These are phyloP conservation scores for Panurus biarmicus DNA, from an alignment of 2,113 vertebrate genomes.

Conservation along the genomic window DNA sequence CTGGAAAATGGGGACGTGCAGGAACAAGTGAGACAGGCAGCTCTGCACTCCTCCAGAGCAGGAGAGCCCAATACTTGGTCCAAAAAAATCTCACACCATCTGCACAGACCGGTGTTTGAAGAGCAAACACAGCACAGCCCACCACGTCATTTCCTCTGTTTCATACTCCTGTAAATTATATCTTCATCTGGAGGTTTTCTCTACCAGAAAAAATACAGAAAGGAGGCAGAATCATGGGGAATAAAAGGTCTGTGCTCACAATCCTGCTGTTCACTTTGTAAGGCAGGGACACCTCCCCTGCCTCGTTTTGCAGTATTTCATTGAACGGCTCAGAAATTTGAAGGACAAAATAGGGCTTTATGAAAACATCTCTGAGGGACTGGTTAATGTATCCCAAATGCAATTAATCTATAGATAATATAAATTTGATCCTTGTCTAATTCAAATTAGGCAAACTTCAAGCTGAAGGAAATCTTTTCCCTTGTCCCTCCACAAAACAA, in stretches of 20 bases:
- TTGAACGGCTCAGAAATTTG: neutral
- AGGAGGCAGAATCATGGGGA: neutral
- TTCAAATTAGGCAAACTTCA: neutral
- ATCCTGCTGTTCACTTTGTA: neutral
- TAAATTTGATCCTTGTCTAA: neutral
- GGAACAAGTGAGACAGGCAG: neutral
- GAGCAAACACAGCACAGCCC: neutral
- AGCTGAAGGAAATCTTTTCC: neutral
- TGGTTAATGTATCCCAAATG: neutral
- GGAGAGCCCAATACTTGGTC: neutral
- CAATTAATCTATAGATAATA: neutral
- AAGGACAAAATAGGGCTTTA: neutral
- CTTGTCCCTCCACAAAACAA: neutral
- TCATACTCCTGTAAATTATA: neutral
- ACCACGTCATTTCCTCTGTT: rapidly evolving
- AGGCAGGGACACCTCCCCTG: neutral
- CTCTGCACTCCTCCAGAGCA: neutral
- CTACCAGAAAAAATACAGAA: neutral
- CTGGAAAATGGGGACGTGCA: neutral
- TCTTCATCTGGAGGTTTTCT: neutral
- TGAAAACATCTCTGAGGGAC: neutral
- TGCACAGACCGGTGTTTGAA: neutral
- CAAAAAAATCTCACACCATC: neutral
- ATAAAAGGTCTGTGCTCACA: neutral
- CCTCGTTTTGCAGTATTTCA: neutral